phyloP scores from a whole-genome alignment of 2,113 vertebrate genomes.

The Lepus americanus region DNA sequence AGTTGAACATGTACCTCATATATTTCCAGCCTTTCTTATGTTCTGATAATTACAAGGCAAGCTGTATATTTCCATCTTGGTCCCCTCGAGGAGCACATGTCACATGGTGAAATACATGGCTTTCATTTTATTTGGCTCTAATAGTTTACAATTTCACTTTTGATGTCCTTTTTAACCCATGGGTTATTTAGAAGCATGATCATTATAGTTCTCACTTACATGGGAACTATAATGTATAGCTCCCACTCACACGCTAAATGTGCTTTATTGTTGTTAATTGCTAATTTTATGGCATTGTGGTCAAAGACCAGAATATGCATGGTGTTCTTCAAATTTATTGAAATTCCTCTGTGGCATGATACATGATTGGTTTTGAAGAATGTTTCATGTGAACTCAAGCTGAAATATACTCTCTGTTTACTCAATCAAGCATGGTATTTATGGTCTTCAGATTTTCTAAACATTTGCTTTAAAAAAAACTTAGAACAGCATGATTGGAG shows the following conservation, averaged over 20 bases:
- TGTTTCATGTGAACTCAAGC: not conserved
- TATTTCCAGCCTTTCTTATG: slow-evolving; percentile 16
- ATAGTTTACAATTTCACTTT: slow-evolving; percentile 55
- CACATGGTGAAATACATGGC: slow-evolving; percentile 5
- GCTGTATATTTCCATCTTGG: not conserved
- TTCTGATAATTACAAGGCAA: slow-evolving; percentile 53
- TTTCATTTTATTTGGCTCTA: slow-evolving; percentile 55
- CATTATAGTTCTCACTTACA: slow-evolving; percentile 23
- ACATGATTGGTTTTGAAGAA: slow-evolving; percentile 36
- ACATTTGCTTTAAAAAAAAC: not conserved
- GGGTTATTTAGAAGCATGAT: slow-evolving; percentile 14
- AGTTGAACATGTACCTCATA: not conserved
- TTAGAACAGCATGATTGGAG: not conserved
- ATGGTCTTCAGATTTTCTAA: slow-evolving; percentile 31
- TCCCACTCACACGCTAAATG: slow-evolving; percentile 11
- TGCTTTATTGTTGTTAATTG: slow-evolving; percentile 62
- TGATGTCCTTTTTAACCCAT: slow-evolving; percentile 51
- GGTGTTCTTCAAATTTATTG: slow-evolving; percentile 49
- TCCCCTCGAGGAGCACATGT: not conserved
- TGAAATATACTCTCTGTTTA: slow-evolving; percentile 40
- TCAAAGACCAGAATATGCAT: not conserved
- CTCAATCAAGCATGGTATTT: not conserved
- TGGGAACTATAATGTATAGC: not conserved
- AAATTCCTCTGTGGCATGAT: slow-evolving; percentile 36
- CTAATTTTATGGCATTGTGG: slow-evolving; percentile 35